Evolutionary conservation across 2,888 invertebrate species (phyloP), one percentile per base, ranked within the genome.

Genomic region (Troides oblongomaculatus): DNA sequence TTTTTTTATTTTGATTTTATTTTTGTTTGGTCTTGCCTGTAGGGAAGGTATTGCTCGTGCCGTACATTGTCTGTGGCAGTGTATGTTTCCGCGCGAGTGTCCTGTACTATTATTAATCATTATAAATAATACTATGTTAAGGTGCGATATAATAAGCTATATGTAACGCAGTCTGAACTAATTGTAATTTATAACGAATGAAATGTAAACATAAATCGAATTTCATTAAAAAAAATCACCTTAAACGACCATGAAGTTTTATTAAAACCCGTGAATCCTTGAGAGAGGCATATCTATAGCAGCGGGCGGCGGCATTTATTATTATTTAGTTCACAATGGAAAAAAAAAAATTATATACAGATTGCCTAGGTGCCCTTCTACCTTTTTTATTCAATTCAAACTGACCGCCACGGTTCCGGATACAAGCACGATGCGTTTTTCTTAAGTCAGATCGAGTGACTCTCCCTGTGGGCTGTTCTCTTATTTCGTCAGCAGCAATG

Each of bases 161-260:
- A 82, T 79, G 76, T 75, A 74, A 81, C 71, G 83, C 82, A 78
- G 82, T 85, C 84, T 84, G 86, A 84, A 77, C 75, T 81, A 84
- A 85, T 74, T 85, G 82, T 89, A 87, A 87, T 85, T 87, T 82
- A 76, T 74, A 75, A 75, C 81, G 83, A 82, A 82, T 81, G 81
- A 83, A 85, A 83, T 88, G 86, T 89, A 89, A 53, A 84, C 74
- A 84, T 88, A 90, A 88, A 88, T 89, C 86, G 84, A 84, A 87
- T 90, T 91, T 91, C 88, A 90, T 82, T 88, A 90, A 88, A 90
- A 91, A 89, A 90, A 86, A 73, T 68, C 64, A 62, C 66, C 17
- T 62, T 65, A 65, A 17, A 8, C 2, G 53, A 62, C 10, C 62
- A n/a, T 25, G 66, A 17, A 62, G 62, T 65, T 69, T 69, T 66